Base-by-base conservation (phyloP, 2,888 invertebrate species). In the Drosophila robusta region DNA sequence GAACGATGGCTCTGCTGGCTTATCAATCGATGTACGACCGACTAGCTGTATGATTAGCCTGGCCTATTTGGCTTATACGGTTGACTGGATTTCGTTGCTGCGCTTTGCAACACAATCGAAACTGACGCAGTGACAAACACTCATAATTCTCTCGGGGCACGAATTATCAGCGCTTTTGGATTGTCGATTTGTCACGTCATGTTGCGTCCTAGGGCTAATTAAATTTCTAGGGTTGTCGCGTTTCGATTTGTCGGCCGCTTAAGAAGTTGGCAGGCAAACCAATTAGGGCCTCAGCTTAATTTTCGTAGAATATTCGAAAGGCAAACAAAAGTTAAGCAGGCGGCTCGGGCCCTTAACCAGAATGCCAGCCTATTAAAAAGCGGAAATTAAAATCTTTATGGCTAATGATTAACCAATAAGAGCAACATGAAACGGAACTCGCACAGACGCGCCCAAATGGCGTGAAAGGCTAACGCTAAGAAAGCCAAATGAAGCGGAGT, bases 401-500 rank as follows among this genome's bases (percentile, higher is more conserved):
- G 86, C 84, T 74, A 85, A 90, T 90, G 90, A 87, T 90, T 87
- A 90, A 83, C 83, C 89, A 88, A 90, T 90, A 81, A 81, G 73
- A 65, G 64, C 42, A 71, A 69, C 49, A 74, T 47, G 41, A 51
- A 70, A 45, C 57, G 60, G 60, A 75, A 68, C 60, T 41, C 22
- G 18, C 44, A 41, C 52, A 60, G 66, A 55, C 58, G 41, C 22
- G 26, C 8, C 16, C 45, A 63, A 63, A 52, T 4, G 39, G 46
- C 65, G 47, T 68, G 16, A 56, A 70, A 64, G 62, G 39, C 55
- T 44, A 54, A 51, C 54, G 34, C 63, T 45, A 45, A 42, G 49
- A 49, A 49, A 45, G 49, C 54, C 16, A 36, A 71, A 63, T 44
- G 38, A 51, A 44, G 66, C 42, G 38, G 52, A 57, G 7, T 22